phyloP scores from a whole-genome alignment of 2,888 invertebrate species.

The Barypeithes pellucidus region DNA sequence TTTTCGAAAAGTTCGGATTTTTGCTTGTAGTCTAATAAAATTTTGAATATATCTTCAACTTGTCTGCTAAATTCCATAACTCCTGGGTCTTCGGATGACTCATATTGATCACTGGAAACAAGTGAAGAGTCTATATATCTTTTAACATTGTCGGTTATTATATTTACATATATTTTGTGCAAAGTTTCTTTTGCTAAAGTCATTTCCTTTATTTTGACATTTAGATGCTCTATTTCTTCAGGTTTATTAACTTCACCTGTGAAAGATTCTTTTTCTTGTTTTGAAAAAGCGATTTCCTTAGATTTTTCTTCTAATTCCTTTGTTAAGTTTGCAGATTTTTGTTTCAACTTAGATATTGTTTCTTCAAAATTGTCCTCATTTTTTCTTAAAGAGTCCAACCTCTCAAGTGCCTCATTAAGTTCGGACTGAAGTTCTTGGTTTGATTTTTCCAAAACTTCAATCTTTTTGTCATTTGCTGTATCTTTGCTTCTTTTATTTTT shows the following conservation, averaged over 20 bases:
- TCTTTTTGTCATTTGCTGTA: conserved; percentile 1
- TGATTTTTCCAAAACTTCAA: conserved; percentile 53
- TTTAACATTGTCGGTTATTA: conserved; percentile 61
- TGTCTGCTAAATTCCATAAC: conserved; percentile 66
- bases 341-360: conserved; percentile 1
- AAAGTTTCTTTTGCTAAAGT: conserved; percentile 46
- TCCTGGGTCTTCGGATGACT: conserved; percentile 59
- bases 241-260: neutral
- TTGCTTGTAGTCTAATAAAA: conserved; percentile 75
- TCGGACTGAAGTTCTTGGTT: conserved; percentile 58
- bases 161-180: conserved; percentile 62
- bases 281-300: conserved; percentile 39
- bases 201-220: conserved; percentile 51
- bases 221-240: conserved; percentile 31
- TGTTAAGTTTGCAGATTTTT: conserved; percentile 45
- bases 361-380: conserved; percentile 9
- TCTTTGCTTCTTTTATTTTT: conserved; percentile 32
- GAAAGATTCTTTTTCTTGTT: conserved; percentile 60
- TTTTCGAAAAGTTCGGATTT: conserved; percentile 76
- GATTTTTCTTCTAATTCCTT: conserved; percentile 47
- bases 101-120: conserved; percentile 53
- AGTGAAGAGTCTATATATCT: conserved; percentile 57
- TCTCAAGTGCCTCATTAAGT: conserved; percentile 17
- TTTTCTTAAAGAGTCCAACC: neutral
- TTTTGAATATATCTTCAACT: conserved; percentile 74